Base-by-base conservation (phyloP, 2,113 vertebrate genomes). In the Xenopus tropicalis region DNA sequence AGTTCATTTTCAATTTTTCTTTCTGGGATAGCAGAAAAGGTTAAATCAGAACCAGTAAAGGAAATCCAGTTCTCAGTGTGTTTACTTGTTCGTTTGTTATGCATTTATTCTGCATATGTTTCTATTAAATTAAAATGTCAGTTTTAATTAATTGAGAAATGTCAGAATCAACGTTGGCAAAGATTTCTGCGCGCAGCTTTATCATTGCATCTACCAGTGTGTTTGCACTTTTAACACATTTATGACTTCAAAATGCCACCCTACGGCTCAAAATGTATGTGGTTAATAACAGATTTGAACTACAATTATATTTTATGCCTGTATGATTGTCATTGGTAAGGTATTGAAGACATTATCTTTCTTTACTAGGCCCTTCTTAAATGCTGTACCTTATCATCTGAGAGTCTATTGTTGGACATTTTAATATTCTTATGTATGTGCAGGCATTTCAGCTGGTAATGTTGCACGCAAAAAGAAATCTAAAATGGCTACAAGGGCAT, bases 111-210 rank as follows among this genome's bases (percentile, higher is more conserved):
- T 83, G 77, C 80, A 77, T 79, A 79, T 24, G 77, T 83, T 77
- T 80, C 77, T 81, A 77, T 73, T 85, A 84, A 82, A 85, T 78
- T 25, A 24, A 85, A 85, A 86, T 81, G 77, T 71, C 82, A 81
- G 79, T 86, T 85, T 85, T 85, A 85, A 85, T 83, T 84, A 83
- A 86, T 81, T 80, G 83, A 80, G 77, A 79, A 84, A 84, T 82
- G 80, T 73, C 79, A 86, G 61, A 80, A 85, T 80, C 23, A 78
- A 67, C 73, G 64, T 68, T 83, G 84, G 82, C 80, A 80, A 69
- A 63, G 61, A 63, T 66, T 23, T 13, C 48, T 22, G 20, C 64
- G 61, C 14, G 29, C 78, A 80, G 69, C 42, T 10, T 17, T 65
- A 54, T 65, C 21, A 68, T 67, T 20, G 64, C 78, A 29, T 43